Evolutionary conservation across 2,888 invertebrate genomes (phyloP), one percentile per base, ranked within the genome.

Genomic region (Gryllus longicercus): DNA sequence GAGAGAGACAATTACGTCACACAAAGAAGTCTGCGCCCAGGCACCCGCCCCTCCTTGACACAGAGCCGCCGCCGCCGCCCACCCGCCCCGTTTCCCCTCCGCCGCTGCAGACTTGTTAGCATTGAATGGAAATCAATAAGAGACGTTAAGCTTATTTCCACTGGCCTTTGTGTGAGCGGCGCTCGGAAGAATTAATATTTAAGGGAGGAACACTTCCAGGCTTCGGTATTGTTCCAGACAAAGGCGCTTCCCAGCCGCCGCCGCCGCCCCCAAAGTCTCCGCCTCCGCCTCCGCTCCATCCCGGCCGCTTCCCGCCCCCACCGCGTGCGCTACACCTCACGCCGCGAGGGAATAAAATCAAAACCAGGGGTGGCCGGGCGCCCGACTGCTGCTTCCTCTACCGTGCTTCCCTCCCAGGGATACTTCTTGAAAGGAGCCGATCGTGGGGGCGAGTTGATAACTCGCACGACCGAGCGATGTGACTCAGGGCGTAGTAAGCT

Each of bases 1-100:
- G 63, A 63, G 63, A 63, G 63, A 63, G 63, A 63, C 63, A 63
- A 63, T 63, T 63, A 63, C 63, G 63, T 63, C 63, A 63, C 63
- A 63, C n/a, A 63, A 63, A 63, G 63, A n/a, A 63, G 63, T 38
- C 38, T 38, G 63, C 63, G 63, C 63, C n/a, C 63, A 16, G 14
- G 14, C 16, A 18, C 63, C 14, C 63, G 63, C 63, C 63, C 63
- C n/a, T 63, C 63, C 63, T 63, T 63, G 16, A 38, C 38, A 38
- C 38, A 38, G 38, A 38, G 38, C 38, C 63, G 63, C 63, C n/a
- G 16, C 16, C n/a, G 16, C 14, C 63, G 63, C 63, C 16, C 63
- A 18, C n/a, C 63, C 63, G 14, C n/a, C 63, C 16, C 63, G 12
- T 18, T n/a, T n/a, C 16, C 63, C 63, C 8, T 16, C 16, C 16